Conservation (phyloP, 2,797 vertebrate genomes). For the Acomys russatus region DNA sequence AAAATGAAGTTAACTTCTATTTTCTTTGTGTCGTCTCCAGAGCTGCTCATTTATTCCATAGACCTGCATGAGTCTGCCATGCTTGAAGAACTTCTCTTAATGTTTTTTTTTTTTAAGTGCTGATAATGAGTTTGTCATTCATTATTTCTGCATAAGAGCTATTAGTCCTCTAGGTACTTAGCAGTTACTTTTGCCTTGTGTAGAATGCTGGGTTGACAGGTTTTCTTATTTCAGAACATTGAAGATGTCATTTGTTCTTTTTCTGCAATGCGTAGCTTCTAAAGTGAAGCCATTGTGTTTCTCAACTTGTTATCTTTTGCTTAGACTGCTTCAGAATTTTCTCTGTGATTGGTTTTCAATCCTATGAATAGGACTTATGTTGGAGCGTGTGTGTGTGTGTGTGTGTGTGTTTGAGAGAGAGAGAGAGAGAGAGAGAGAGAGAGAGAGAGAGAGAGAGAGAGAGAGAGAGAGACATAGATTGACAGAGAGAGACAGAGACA, state of each 20-base stretch:
- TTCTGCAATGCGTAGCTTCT: background rate
- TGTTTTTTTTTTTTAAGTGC: background rate
- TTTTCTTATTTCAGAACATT: slow-evolving; percentile 23
- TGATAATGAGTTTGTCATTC: slow-evolving; percentile 41
- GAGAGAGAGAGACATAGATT: background rate
- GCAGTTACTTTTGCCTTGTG: slow-evolving; percentile 35
- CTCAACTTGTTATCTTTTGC: background rate
- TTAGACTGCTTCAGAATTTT: background rate
- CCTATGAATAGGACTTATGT: background rate
- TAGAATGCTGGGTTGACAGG: background rate
- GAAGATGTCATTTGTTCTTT: background rate
- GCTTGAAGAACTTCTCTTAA: slow-evolving; percentile 47
- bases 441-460: too few relatives aligned
- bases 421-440: background rate
- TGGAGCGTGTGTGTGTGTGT: background rate
- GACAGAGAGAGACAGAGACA: background rate
- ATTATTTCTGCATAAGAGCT: slow-evolving; percentile 34
- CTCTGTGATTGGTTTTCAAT: background rate
- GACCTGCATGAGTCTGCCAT: background rate
- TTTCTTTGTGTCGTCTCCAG: background rate
- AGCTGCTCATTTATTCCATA: background rate
- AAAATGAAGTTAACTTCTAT: background rate
- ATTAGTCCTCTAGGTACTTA: background rate
- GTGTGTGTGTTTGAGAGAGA: background rate
- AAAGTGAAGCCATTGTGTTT: background rate